Evolutionary conservation across 2,797 vertebrate genomes (phyloP), one percentile per base, ranked within the genome.

Genomic region (Myotis pilosus): DNA sequence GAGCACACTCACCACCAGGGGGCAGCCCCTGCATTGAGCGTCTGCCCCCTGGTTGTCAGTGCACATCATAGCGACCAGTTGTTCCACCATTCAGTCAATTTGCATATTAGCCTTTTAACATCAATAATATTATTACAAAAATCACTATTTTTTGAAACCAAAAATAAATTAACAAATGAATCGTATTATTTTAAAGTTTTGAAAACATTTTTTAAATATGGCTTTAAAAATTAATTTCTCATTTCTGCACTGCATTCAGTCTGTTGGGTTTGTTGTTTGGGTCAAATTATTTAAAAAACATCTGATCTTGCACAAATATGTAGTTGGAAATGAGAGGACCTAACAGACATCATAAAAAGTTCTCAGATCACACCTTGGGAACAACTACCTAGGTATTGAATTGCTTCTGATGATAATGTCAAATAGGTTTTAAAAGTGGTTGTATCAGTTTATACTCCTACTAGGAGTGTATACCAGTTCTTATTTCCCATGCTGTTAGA

Each of bases 241-340:
- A 1, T 78, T 30, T 53, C 69, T 55, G 19, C 8, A 69, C 7
- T 87, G 30, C 8, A 22, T 75, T 79, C 87, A 80, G 0, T 69
- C 30, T 87, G 1, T 75, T 79, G 44, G 23, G 17, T 62, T 96
- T 92, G 33, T 76, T 90, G 36, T 75, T 92, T 95, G 57, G 55
- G 1, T 72, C 82, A 12, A 93, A 88, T 30, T 55, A n/a, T 75
- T 83, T 84, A 41, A 68, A 94, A 94, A 91, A 75, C n/a, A 78
- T 89, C 53, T 81, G 8, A 36, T 89, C 23, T 91, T 12, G 10
- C 10, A 66, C 44, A 88, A 89, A 68, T 76, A 69, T 33, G 7
- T 53, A 38, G 47, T 8, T 84, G 33, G 57, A 87, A 91, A 92
- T 85, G 41, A 91, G 33, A 86, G 13, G 83, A 60, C 38, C 30